A percentile compares a stretch with the other conserved stretches of the same genome.
Evolutionary conservation across 2,888 invertebrate species (phyloP).

Genomic region (Liopterus haemorrhoidalis): DNA sequence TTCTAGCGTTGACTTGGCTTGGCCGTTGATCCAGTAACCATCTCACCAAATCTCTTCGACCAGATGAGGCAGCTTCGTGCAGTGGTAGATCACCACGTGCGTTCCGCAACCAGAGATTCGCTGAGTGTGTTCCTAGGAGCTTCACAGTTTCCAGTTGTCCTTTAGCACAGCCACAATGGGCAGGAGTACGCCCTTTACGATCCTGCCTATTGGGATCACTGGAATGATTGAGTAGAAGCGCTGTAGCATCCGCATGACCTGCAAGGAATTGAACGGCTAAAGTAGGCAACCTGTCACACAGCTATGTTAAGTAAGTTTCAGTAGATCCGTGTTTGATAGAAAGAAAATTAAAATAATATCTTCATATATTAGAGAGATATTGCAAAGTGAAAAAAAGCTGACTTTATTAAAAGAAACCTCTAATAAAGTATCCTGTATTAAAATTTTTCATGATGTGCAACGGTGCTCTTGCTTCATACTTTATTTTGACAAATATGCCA

Average conservation of each 20-base stretch:
- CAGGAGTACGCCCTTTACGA: conserved; percentile 84
- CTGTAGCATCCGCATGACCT: conserved; percentile 91
- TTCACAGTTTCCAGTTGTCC: conserved; percentile 74
- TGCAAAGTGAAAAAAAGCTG: too few relatives aligned
- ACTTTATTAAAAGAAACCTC: too few relatives aligned
- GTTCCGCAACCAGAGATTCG: conserved; percentile 87
- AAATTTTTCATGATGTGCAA: too few relatives aligned
- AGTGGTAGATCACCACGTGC: conserved; percentile 91
- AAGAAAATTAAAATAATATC: too few relatives aligned
- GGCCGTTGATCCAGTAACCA: conserved; percentile 82
- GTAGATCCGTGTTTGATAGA: too few relatives aligned
- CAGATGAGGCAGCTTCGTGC: conserved; percentile 93
- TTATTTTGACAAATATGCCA: too few relatives aligned
- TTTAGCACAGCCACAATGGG: conserved; percentile 92
- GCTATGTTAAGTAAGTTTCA: too few relatives aligned
- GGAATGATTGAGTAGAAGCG: conserved; percentile 78
- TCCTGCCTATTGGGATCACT: conserved; percentile 92
- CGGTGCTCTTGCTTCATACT: too few relatives aligned
- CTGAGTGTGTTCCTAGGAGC: conserved; percentile 64
- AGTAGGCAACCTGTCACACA: too few relatives aligned
- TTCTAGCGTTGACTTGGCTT: conserved; percentile 78
- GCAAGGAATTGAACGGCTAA: too few relatives aligned
- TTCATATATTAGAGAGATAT: too few relatives aligned
- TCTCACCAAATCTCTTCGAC: conserved; percentile 78
- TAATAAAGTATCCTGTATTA: too few relatives aligned